phyloP scores from a whole-genome alignment of 1,140 invertebrate species.

The Cydia fagiglandana region DNA sequence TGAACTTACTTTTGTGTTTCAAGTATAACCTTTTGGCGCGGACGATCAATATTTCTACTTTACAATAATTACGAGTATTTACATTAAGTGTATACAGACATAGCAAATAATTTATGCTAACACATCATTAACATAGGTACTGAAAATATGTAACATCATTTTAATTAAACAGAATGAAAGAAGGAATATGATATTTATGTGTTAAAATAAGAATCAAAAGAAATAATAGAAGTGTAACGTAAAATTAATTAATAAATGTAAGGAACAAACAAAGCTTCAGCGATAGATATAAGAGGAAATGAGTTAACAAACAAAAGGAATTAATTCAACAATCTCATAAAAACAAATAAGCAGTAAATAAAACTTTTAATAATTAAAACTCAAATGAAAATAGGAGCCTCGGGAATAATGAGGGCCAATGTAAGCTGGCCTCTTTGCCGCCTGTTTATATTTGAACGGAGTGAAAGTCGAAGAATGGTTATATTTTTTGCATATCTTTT shows the following conservation, averaged over 20 bases:
- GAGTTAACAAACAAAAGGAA: slow-evolving; percentile 73
- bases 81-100: too few species aligned
- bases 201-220: too few species aligned
- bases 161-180: too few species aligned
- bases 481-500: slow-evolving; percentile 47
- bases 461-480: slow-evolving; percentile 31
- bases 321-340: slow-evolving; percentile 76
- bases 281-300: slow-evolving; percentile 41
- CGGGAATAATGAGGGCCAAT: slow-evolving; percentile 46
- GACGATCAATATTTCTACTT: not conserved
- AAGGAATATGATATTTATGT: not conserved
- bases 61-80: not conserved
- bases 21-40: not conserved
- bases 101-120: too few species aligned
- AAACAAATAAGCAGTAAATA: slow-evolving; percentile 77
- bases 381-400: slow-evolving; percentile 70
- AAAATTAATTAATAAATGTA: too few species aligned
- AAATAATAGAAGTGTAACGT: too few species aligned
- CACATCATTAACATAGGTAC: too few species aligned
- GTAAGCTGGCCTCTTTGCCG: slow-evolving; percentile 40
- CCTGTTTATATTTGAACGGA: slow-evolving; percentile 35
- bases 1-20: slow-evolving; percentile 43
- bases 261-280: slow-evolving; percentile 9
- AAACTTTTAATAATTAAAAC: slow-evolving; percentile 78
- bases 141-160: too few species aligned